Conservation (phyloP, 2,797 vertebrate species). For the Coilia nasus region DNA sequence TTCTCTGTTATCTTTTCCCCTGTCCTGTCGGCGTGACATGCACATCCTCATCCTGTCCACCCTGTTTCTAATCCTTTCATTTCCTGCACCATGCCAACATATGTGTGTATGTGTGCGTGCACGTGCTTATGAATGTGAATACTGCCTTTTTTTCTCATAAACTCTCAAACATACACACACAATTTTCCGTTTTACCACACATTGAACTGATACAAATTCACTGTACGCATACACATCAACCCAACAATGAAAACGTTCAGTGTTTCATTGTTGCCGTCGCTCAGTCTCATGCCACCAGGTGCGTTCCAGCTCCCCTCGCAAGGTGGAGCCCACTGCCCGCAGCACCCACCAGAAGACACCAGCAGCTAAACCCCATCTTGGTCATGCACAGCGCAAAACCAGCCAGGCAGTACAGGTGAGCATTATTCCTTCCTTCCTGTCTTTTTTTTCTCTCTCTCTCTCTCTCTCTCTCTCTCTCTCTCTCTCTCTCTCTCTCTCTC, state of each 20-base stretch:
- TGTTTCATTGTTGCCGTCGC: constrained; percentile 96
- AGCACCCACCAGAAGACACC: constrained; percentile 41
- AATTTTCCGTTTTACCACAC: no score
- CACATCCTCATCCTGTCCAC: not conserved
- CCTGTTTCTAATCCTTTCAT: not conserved
- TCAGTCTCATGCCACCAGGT: constrained; percentile 96
- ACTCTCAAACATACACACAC: not conserved
- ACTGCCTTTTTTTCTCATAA: not conserved
- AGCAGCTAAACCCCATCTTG: constrained; percentile 50
- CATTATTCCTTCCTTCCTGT: not conserved
- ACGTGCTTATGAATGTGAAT: no score
- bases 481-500: not conserved
- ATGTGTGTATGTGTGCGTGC: not conserved
- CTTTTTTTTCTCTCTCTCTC: not conserved
- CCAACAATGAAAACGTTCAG: constrained; percentile 66
- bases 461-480: no score
- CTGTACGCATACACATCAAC: no score
- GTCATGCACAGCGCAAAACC: constrained; percentile 52
- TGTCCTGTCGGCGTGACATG: not conserved
- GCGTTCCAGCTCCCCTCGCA: constrained; percentile 64
- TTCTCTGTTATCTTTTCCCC: not conserved
- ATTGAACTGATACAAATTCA: no score
- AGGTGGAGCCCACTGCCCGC: constrained; percentile 52
- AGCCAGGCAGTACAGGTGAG: constrained; percentile 61
- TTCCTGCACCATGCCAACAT: not conserved